phyloP scores from a whole-genome alignment of 2,888 invertebrate species.

The Agapostemon virescens region DNA sequence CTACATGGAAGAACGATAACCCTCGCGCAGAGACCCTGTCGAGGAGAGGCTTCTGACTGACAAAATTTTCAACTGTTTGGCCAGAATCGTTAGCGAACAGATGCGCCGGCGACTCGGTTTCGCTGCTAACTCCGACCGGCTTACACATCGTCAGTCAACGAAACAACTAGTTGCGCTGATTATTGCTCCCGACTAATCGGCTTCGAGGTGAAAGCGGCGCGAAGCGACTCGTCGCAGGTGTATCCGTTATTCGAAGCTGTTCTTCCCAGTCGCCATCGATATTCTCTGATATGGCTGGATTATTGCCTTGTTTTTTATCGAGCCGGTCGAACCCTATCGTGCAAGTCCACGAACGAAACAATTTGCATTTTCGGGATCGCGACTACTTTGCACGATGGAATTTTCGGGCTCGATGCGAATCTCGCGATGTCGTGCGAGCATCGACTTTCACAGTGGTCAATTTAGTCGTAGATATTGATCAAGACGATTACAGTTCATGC shows the following conservation, averaged over 20 bases:
- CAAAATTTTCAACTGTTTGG: constrained; percentile 1
- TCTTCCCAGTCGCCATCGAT: constrained; percentile 5
- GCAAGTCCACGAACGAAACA: background rate
- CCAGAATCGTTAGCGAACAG: background rate
- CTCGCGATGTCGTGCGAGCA: background rate
- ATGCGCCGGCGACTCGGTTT: background rate
- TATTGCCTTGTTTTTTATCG: constrained; percentile 42
- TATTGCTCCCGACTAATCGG: constrained; percentile 26
- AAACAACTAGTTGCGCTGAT: constrained; percentile 15
- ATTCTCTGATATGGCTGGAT: constrained; percentile 36
- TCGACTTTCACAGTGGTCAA: constrained; percentile 3
- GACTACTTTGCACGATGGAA: constrained; percentile 13
- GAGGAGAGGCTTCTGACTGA: constrained; percentile 3
- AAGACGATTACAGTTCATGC: constrained; percentile 23
- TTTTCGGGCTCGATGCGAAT: background rate
- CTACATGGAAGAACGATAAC: constrained; percentile 56
- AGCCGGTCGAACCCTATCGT: constrained; percentile 15
- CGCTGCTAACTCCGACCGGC: constrained; percentile 5
- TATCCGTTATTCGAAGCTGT: constrained; percentile 13
- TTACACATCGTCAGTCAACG: background rate
- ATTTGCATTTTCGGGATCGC: background rate
- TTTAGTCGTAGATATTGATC: constrained; percentile 2
- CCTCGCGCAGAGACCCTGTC: constrained; percentile 18
- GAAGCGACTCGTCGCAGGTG: constrained; percentile 27
- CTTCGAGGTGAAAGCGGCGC: constrained; percentile 31